Evolutionary conservation across 2,797 vertebrate genomes (phyloP).

Genomic region (Morelia viridis): DNA sequence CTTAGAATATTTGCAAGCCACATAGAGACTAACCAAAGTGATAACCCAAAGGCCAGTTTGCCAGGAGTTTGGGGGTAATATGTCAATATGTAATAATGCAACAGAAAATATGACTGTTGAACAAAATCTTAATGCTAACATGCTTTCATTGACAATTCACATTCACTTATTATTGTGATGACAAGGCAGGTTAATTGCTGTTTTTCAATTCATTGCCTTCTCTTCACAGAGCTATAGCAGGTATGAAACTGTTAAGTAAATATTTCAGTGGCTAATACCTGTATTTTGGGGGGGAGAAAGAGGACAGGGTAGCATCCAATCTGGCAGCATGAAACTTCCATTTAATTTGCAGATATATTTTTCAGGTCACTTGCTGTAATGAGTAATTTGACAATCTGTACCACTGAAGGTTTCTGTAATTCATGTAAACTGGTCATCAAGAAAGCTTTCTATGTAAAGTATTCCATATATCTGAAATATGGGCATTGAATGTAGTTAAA

Average conservation of each 20-base stretch:
- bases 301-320: neutral
- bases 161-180: neutral
- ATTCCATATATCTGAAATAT: neutral
- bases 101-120: neutral
- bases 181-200: neutral
- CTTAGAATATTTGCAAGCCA: neutral
- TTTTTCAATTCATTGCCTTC: neutral
- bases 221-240: neutral
- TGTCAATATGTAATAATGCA: neutral
- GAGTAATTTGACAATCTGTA: neutral
- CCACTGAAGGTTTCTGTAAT: neutral
- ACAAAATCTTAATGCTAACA: neutral
- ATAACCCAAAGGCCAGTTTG: neutral
- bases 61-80: neutral
- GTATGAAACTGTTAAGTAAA: neutral
- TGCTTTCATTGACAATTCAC: neutral
- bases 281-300: neutral
- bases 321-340: neutral
- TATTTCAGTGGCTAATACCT: neutral
- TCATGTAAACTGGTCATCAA: neutral
- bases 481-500: neutral
- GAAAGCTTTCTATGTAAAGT: neutral
- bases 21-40: neutral
- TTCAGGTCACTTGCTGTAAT: neutral
- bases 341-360: neutral